Conservation (phyloP, 2,888 invertebrate genomes). For the Eudasyphora cyanicolor region DNA sequence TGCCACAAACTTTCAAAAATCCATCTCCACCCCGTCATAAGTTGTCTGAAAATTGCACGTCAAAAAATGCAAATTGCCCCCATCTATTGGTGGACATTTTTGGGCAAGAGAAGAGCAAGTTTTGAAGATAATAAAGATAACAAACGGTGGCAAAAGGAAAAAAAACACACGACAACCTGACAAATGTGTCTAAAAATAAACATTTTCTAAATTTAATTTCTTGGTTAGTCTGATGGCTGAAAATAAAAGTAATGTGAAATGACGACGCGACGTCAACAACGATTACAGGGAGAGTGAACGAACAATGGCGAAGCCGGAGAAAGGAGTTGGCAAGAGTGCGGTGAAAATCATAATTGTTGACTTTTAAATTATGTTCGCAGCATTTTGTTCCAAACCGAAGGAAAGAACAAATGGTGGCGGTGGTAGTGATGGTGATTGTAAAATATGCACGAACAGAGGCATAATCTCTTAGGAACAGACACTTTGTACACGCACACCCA, state of each 20-base stretch:
- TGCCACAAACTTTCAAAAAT: too few species aligned
- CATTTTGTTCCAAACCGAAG: not conserved
- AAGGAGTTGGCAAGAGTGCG: not conserved
- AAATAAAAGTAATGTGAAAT: not conserved
- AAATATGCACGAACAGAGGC: not conserved
- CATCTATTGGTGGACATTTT: too few species aligned
- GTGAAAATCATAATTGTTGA: constrained; percentile 52
- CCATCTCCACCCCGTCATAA: not conserved
- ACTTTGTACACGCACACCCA: not conserved
- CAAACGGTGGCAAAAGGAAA: not conserved
- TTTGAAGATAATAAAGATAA: constrained; percentile 6
- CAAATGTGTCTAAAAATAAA: constrained; percentile 30
- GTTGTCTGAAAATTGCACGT: not conserved
- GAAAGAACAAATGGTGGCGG: not conserved
- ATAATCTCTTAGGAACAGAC: not conserved
- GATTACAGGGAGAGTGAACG: not conserved
- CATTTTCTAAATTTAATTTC: constrained; percentile 42
- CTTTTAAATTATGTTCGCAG: constrained; percentile 46
- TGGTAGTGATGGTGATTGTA: not conserved
- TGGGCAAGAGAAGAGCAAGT: not conserved
- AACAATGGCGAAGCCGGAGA: too few species aligned
- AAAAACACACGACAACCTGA: not conserved
- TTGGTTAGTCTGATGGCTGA: constrained; percentile 13
- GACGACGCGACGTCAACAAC: not conserved
- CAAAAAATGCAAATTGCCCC: not conserved